Evolutionary conservation across 1,140 invertebrate genomes (phyloP).

Genomic region (Bombus polaris): DNA sequence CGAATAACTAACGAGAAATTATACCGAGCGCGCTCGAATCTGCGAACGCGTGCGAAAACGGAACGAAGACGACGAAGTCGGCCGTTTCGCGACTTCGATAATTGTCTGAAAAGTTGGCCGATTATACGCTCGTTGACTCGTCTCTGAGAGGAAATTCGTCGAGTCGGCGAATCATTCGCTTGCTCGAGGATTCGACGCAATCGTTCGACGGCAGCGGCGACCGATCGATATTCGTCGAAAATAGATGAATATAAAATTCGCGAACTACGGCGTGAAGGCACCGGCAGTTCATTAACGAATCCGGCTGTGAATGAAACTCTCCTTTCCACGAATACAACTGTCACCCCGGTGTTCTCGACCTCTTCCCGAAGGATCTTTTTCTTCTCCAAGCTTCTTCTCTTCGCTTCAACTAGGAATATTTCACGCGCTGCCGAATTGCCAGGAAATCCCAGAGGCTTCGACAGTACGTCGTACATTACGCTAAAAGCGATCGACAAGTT

Average conservation of each 20-base stretch:
- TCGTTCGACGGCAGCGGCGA: background rate
- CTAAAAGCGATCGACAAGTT: background rate
- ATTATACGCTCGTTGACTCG: background rate
- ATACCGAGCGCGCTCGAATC: background rate
- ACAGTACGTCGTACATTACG: background rate
- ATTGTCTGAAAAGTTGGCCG: slow-evolving; percentile 7
- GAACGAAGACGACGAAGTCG: background rate
- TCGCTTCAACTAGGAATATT: no score
- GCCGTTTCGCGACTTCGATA: background rate
- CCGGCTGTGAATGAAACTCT: slow-evolving; percentile 9
- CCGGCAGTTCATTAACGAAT: background rate
- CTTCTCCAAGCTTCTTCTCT: no score
- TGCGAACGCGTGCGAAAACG: background rate
- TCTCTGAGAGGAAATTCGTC: background rate
- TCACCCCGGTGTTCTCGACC: no score
- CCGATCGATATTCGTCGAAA: background rate
- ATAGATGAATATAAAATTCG: slow-evolving; percentile 12
- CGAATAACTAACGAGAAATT: background rate
- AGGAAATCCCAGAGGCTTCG: background rate
- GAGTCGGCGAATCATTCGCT: background rate
- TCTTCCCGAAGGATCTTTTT: no score
- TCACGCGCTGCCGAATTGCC: no score
- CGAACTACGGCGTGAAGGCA: background rate
- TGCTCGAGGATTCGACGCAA: background rate
- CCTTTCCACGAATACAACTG: background rate